These are phyloP conservation scores for Oophaga pumilio DNA, from an alignment of 2,113 vertebrate species.

Conservation along the genomic window DNA sequence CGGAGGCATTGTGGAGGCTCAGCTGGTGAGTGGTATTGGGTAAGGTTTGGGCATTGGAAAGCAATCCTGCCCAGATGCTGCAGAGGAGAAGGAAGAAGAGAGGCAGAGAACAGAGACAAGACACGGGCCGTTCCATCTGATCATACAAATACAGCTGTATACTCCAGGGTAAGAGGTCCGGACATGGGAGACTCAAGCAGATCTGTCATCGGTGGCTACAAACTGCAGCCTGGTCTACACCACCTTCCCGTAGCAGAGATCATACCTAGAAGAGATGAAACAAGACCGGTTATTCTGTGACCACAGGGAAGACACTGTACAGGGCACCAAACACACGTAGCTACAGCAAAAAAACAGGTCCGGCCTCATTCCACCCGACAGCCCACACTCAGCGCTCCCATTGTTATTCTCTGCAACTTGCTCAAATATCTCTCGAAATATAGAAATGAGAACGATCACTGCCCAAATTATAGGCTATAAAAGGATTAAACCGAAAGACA, in stretches of 20 bases:
- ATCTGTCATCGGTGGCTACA: background rate
- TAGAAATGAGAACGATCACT: background rate
- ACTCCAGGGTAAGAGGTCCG: background rate
- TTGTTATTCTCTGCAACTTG: background rate
- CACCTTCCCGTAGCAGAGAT: background rate
- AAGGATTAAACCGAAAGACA: no score
- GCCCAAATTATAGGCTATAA: no score
- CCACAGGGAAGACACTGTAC: background rate
- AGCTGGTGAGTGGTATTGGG: constrained; percentile 58
- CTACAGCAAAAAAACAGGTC: background rate
- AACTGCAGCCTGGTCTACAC: background rate
- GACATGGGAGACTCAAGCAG: background rate
- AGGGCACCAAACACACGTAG: background rate
- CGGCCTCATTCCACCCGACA: background rate
- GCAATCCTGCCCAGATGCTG: constrained; percentile 62
- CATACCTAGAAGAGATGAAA: background rate
- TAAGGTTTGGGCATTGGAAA: constrained; percentile 69
- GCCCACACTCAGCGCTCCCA: constrained; percentile 15
- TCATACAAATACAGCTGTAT: constrained; percentile 61
- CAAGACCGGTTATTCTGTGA: background rate
- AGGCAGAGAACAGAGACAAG: constrained; percentile 70
- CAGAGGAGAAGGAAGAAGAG: constrained; percentile 68
- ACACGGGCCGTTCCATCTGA: constrained; percentile 64
- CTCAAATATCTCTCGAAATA: background rate
- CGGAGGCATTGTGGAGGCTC: constrained; percentile 64